A percentile compares a stretch with the other conserved stretches of the same genome.
Conservation (phyloP, 64 coral and sea anemone genomes). For the Pocillopora damicornis region DNA sequence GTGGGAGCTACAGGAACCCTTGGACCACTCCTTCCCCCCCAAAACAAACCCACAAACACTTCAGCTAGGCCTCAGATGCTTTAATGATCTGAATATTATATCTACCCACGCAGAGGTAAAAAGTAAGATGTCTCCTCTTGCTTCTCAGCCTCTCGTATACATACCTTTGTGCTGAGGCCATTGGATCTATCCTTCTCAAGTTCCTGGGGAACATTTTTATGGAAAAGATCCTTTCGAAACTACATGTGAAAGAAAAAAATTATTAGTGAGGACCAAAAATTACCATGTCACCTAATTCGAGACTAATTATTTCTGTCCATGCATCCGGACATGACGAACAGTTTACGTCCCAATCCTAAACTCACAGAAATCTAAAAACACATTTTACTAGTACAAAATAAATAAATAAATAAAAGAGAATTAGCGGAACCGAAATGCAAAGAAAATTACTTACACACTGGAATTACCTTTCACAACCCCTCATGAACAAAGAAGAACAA, state of each 20-base stretch:
- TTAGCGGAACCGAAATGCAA: neutral
- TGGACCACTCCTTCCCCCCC: no score
- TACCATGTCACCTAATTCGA: no score
- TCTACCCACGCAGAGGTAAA: neutral
- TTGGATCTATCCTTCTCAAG: conserved; percentile 62
- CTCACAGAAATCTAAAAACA: no score
- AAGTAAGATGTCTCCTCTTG: neutral
- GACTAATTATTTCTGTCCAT: no score
- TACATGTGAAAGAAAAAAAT: conserved; percentile 2
- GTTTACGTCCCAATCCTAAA: no score
- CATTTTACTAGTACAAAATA: neutral
- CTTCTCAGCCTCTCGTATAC: neutral
- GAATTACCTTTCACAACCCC: neutral
- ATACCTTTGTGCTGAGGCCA: conserved; percentile 70
- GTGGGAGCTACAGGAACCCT: no score
- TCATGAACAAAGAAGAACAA: neutral
- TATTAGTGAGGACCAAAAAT: neutral
- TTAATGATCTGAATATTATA: no score
- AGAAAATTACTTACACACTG: neutral
- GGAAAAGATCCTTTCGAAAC: conserved; percentile 73
- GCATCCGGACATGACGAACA: no score
- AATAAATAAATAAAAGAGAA: neutral
- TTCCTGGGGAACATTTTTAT: conserved; percentile 76
- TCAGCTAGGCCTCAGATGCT: no score
- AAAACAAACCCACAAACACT: no score